Conservation (phyloP, 2,113 vertebrate species). For the Siniperca knerii region DNA sequence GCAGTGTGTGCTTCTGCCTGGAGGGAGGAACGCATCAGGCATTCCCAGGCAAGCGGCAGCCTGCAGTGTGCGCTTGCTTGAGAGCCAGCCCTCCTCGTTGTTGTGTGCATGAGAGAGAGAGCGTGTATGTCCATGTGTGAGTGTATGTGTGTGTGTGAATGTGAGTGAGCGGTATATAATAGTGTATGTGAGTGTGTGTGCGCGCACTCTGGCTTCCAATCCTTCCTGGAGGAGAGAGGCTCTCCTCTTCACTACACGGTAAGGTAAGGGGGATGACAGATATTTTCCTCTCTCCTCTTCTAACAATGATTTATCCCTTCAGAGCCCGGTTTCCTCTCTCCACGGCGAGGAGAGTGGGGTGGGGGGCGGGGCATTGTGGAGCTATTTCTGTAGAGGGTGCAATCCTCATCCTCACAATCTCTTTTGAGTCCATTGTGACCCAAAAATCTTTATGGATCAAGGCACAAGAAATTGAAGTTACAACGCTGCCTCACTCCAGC, state of each 20-base stretch:
- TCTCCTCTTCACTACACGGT: conserved; percentile 78
- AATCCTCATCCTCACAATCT: conserved; percentile 48
- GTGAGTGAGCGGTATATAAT: conserved; percentile 58
- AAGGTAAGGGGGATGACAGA: conserved; percentile 81
- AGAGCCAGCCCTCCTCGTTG: conserved; percentile 76
- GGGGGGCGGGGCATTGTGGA: neutral
- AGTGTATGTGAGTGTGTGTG: conserved; percentile 71
- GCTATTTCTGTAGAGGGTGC: conserved; percentile 46
- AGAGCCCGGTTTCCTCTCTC: conserved; percentile 39
- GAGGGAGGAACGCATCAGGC: conserved; percentile 85
- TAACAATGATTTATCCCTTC: conserved; percentile 61
- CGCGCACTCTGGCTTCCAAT: conserved; percentile 71
- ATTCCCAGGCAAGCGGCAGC: conserved; percentile 86
- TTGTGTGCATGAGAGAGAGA: conserved; percentile 54
- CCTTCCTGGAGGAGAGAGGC: conserved; percentile 80
- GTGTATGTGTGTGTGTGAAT: conserved; percentile 51
- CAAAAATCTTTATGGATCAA: neutral
- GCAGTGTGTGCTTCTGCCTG: conserved; percentile 80
- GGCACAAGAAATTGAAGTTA: conserved; percentile 22
- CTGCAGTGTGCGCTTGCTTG: conserved; percentile 83
- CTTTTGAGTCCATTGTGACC: conserved; percentile 49
- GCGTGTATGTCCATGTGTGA: conserved; percentile 62
- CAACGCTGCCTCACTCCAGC: neutral
- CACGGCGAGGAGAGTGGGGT: conserved; percentile 38
- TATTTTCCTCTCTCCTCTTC: conserved; percentile 23